These are phyloP conservation scores for Euwallacea similis DNA, from an alignment of 1,140 invertebrate genomes.

Conservation along the genomic window DNA sequence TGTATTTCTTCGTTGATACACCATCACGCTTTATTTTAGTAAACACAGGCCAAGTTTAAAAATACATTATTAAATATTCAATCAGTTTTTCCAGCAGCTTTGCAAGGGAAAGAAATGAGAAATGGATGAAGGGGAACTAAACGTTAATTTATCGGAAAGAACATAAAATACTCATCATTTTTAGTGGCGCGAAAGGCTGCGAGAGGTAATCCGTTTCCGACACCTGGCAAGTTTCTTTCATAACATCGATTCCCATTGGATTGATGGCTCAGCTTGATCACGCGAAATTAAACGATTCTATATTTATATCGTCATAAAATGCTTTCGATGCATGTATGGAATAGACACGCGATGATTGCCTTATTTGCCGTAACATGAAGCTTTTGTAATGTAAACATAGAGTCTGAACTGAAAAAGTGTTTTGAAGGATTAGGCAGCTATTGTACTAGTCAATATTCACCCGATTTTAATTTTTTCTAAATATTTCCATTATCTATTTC, in stretches of 20 bases:
- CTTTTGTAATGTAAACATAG: background rate
- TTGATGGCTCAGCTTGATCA: slow-evolving; percentile 17
- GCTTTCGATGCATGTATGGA: slow-evolving; percentile 1
- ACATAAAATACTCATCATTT: slow-evolving; percentile 9
- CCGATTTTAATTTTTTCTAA: no score
- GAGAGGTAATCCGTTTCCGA: slow-evolving; percentile 22
- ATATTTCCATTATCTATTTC: no score
- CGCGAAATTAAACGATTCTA: slow-evolving; percentile 29
- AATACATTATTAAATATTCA: no score
- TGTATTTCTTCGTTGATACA: no score
- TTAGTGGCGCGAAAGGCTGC: background rate
- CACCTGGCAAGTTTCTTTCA: slow-evolving; percentile 24
- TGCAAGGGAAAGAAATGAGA: no score
- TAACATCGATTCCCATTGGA: slow-evolving; percentile 10
- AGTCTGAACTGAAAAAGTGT: background rate
- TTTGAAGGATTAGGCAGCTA: no score
- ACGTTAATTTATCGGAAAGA: slow-evolving; percentile 3
- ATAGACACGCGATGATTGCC: slow-evolving; percentile 26
- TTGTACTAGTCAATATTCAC: no score
- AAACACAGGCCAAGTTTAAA: no score
- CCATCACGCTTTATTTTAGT: no score
- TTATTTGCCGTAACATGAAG: slow-evolving; percentile 3
- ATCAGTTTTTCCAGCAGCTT: no score
- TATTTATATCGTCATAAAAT: slow-evolving; percentile 23
- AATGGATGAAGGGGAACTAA: background rate